phyloP scores from a whole-genome alignment of 2,797 vertebrate species.

The Parambassis ranga region DNA sequence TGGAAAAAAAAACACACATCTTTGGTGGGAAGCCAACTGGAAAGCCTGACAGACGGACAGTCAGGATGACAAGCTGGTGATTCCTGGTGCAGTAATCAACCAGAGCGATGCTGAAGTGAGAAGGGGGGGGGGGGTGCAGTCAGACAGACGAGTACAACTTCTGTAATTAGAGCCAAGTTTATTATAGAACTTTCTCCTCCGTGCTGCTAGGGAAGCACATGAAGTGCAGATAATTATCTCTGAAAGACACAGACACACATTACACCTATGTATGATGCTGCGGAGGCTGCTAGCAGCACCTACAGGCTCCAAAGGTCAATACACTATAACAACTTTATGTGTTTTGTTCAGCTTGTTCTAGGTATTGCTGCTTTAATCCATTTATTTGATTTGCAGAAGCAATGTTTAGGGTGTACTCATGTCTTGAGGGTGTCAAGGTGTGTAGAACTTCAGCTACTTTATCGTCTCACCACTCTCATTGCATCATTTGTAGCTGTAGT shows the following conservation, averaged over 20 bases:
- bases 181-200: background rate
- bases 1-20: slow-evolving; percentile 7
- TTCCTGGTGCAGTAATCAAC: background rate
- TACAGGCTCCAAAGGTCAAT: no score
- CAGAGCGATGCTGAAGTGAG: background rate
- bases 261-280: background rate
- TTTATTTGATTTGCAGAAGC: no score
- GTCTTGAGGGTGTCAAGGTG: no score
- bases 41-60: slow-evolving; percentile 12
- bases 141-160: background rate
- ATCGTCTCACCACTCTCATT: no score
- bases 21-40: background rate
- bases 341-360: no score
- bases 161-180: background rate
- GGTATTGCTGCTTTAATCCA: no score
- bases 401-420: no score
- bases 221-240: background rate
- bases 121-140: background rate
- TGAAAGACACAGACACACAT: background rate
- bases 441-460: no score
- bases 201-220: background rate
- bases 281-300: background rate
- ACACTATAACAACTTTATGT: no score
- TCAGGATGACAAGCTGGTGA: background rate
- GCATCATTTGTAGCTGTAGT: no score